Conservation (phyloP, 1,140 invertebrate species). For the Globodera rostochiensis region DNA sequence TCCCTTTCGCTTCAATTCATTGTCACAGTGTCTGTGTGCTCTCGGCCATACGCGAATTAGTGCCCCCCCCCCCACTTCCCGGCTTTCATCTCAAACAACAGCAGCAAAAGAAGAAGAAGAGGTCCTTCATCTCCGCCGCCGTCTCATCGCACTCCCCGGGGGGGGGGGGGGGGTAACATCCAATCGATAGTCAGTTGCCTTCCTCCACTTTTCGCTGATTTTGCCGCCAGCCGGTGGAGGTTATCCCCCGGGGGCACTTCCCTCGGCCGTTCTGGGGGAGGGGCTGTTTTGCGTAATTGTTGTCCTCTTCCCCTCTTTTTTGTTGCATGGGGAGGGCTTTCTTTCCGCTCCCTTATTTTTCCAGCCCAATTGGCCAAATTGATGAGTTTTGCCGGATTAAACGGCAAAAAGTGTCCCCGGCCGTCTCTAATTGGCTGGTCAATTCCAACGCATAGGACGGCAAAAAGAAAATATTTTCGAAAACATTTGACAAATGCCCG, state of each 20-base stretch:
- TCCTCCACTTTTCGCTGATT: not conserved
- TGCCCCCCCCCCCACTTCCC: not conserved
- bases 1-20: too few relatives aligned
- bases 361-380: not conserved
- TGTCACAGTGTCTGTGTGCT: not conserved
- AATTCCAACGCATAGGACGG: not conserved
- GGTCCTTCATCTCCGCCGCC: not conserved
- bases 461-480: not conserved
- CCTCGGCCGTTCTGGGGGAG: not conserved
- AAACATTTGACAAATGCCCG: too few relatives aligned
- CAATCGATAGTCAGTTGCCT: not conserved
- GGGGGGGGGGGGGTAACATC: not conserved
- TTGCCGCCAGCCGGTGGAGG: not conserved
- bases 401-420: not conserved
- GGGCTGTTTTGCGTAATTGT: not conserved
- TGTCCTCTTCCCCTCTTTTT: not conserved
- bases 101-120: too few relatives aligned
- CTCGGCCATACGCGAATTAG: conserved; percentile 7
- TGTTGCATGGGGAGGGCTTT: not conserved
- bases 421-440: not conserved
- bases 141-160: not conserved
- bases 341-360: not conserved
- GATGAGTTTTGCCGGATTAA: not conserved
- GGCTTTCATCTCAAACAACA: not conserved
- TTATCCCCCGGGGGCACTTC: not conserved